A percentile compares a stretch with the other conserved stretches of the same genome.
These are phyloP conservation scores for Trematomus bernacchii DNA, from an alignment of 2,797 vertebrate species.

Conservation along the genomic window DNA sequence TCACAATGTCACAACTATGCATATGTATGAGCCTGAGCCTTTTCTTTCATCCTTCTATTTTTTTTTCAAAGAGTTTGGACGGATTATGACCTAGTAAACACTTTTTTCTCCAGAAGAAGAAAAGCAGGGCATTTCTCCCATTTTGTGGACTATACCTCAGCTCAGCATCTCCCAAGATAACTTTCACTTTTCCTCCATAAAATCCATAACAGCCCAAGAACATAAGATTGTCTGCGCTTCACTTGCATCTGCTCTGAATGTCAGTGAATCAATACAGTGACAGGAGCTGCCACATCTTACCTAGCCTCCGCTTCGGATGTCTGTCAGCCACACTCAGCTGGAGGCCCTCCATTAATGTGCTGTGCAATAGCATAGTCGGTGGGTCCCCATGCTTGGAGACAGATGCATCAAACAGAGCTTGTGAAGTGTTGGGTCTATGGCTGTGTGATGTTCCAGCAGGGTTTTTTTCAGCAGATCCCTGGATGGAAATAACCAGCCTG, in stretches of 20 bases:
- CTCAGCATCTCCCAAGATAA: slow-evolving; percentile 54
- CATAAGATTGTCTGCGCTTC: slow-evolving; percentile 60
- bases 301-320: slow-evolving; percentile 72
- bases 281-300: slow-evolving; percentile 75
- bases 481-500: slow-evolving; percentile 60
- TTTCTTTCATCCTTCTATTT: slow-evolving; percentile 54
- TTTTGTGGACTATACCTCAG: slow-evolving; percentile 36
- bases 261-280: slow-evolving; percentile 79
- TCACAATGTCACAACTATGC: slow-evolving; percentile 70
- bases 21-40: slow-evolving; percentile 72
- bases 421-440: slow-evolving; percentile 64
- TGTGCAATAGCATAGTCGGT: slow-evolving; percentile 70
- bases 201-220: slow-evolving; percentile 67
- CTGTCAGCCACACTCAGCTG: slow-evolving; percentile 79
- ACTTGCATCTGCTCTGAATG: slow-evolving; percentile 69
- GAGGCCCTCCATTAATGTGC: slow-evolving; percentile 74
- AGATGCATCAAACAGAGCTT: slow-evolving; percentile 70
- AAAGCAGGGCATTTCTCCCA: slow-evolving; percentile 19
- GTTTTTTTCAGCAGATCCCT: slow-evolving; percentile 62
- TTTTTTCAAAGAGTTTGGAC: slow-evolving; percentile 44
- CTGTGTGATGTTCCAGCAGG: slow-evolving; percentile 63
- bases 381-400: slow-evolving; percentile 66
- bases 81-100: slow-evolving; percentile 60
- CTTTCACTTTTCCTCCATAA: slow-evolving; percentile 66
- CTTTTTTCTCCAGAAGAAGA: slow-evolving; percentile 41